Conservation (phyloP, 2,797 vertebrate species). For the Scyliorhinus canicula region DNA sequence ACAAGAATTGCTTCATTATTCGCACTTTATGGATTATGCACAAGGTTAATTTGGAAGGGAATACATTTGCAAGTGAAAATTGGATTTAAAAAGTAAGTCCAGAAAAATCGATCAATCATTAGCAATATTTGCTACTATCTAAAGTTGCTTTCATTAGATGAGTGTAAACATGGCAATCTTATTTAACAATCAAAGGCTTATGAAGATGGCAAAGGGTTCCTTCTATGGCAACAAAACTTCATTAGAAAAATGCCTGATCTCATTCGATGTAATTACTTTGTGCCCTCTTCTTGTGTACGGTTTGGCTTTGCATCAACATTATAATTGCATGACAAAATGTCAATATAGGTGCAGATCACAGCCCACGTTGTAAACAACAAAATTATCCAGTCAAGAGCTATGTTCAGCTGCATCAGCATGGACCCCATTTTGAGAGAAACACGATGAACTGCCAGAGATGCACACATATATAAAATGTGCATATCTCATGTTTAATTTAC, state of each 20-base stretch:
- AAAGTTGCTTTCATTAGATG: neutral
- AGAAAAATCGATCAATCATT: neutral
- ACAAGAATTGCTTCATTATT: conserved; percentile 6
- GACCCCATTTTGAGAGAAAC: neutral
- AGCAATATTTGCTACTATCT: neutral
- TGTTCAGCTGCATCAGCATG: neutral
- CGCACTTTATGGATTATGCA: neutral
- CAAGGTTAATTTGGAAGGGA: neutral
- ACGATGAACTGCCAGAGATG: neutral
- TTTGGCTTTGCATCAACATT: neutral
- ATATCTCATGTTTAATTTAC: neutral
- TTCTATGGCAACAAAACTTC: neutral
- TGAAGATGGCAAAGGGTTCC: neutral
- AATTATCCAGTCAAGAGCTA: neutral
- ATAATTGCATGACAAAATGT: too few species aligned
- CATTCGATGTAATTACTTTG: neutral
- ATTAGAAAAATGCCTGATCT: neutral
- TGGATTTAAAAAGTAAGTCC: neutral
- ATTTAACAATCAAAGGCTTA: neutral
- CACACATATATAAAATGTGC: neutral
- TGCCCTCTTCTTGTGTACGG: too few species aligned
- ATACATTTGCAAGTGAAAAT: conserved; percentile 15
- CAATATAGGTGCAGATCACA: neutral
- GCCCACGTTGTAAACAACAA: neutral
- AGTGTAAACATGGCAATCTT: neutral